Percentiles rank a stretch among this genome's conserved stretches.
These are phyloP conservation scores for Habroteleia sp. DNA, from an alignment of 2,888 invertebrate genomes.

Conservation along the genomic window DNA sequence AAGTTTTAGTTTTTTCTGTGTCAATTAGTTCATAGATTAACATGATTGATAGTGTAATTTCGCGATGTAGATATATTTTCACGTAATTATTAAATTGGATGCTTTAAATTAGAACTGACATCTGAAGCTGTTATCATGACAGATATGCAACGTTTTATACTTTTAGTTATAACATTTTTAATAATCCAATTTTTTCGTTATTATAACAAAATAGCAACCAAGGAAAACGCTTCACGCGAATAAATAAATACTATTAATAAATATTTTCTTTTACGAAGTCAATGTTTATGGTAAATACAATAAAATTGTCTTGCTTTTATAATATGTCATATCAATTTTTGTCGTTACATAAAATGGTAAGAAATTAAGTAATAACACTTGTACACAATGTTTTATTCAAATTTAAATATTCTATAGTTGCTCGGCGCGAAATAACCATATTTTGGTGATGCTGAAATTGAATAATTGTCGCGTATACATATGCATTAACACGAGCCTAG, in stretches of 20 bases:
- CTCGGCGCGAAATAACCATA: constrained; percentile 21
- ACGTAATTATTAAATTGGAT: constrained; percentile 39
- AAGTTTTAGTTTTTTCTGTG: too few species aligned
- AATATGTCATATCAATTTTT: neutral
- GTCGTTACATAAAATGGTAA: too few species aligned
- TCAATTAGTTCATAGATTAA: constrained; percentile 12
- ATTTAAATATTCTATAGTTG: constrained; percentile 19
- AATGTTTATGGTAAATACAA: too few species aligned
- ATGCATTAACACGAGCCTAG: constrained; percentile 62
- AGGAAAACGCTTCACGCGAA: too few species aligned
- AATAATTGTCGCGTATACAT: constrained; percentile 60
- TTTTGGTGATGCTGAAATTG: constrained; percentile 53
- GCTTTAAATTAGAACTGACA: constrained; percentile 37
- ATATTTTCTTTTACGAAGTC: too few species aligned
- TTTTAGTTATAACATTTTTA: constrained; percentile 13
- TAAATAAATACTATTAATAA: too few species aligned
- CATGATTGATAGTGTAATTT: constrained; percentile 24
- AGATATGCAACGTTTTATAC: constrained; percentile 8
- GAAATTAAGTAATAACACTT: neutral
- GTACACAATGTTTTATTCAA: constrained; percentile 12
- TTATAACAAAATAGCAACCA: too few species aligned
- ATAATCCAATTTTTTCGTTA: constrained; percentile 13
- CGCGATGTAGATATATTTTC: constrained; percentile 22
- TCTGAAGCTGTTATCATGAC: constrained; percentile 23
- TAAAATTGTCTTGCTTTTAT: too few species aligned